Evolutionary conservation across 2,797 vertebrate genomes (phyloP).

Genomic region (Serranus cabrilla): DNA sequence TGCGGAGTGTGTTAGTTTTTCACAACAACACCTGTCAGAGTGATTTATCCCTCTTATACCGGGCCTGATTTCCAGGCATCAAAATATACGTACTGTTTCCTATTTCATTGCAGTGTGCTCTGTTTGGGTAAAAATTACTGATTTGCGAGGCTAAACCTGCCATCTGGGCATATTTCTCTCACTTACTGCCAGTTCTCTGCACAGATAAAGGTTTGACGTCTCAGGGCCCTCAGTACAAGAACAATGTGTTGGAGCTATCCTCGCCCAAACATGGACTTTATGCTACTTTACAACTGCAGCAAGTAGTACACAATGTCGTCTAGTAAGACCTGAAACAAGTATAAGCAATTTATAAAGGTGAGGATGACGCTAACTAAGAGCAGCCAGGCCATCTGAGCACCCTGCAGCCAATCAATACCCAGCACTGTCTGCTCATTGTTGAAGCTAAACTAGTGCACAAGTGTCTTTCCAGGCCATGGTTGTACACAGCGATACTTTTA

Average conservation of each 20-base stretch:
- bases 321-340: slow-evolving; percentile 10
- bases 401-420: neutral
- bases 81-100: slow-evolving; percentile 14
- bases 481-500: neutral
- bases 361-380: neutral
- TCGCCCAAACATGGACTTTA: neutral
- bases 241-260: neutral
- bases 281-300: neutral
- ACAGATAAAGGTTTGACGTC: neutral
- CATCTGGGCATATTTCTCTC: neutral
- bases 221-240: neutral
- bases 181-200: slow-evolving; percentile 6
- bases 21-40: slow-evolving; percentile 19
- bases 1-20: slow-evolving; percentile 11
- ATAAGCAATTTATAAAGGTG: neutral
- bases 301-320: neutral
- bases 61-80: slow-evolving; percentile 7
- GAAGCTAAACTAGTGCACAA: neutral
- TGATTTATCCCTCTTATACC: slow-evolving; percentile 6
- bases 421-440: neutral
- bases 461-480: neutral
- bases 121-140: neutral
- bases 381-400: neutral
- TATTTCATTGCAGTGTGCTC: neutral
- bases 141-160: neutral